phyloP scores from a whole-genome alignment of 2,888 invertebrate genomes.

The Onchidella celtica region DNA sequence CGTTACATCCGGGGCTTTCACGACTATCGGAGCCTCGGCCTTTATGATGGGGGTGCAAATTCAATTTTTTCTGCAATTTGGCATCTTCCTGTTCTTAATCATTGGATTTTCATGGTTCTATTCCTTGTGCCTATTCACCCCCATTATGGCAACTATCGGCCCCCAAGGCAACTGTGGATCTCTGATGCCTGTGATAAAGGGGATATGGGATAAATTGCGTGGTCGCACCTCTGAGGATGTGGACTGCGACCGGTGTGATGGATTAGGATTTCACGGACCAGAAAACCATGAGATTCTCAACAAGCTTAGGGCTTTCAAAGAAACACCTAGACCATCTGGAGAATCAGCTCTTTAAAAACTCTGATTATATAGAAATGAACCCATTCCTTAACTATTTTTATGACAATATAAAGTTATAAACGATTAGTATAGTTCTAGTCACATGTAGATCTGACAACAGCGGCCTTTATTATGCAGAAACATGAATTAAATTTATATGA shows the following conservation, averaged over 20 bases:
- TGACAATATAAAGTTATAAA: too few relatives aligned
- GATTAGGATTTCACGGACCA: too few relatives aligned
- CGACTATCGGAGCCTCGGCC: conserved; percentile 73
- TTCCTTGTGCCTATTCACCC: conserved; percentile 66
- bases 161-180: conserved; percentile 63
- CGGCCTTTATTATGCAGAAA: too few relatives aligned
- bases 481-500: too few relatives aligned
- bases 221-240: conserved; percentile 38
- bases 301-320: too few relatives aligned
- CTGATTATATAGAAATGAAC: too few relatives aligned
- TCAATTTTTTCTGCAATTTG: conserved; percentile 72
- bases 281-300: too few relatives aligned
- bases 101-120: conserved; percentile 74
- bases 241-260: conserved; percentile 35
- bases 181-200: conserved; percentile 50
- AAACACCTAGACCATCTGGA: too few relatives aligned
- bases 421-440: too few relatives aligned
- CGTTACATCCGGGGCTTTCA: conserved; percentile 71
- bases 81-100: conserved; percentile 73
- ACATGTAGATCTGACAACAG: too few relatives aligned
- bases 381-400: too few relatives aligned
- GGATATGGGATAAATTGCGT: conserved; percentile 33
- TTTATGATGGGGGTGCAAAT: conserved; percentile 76
- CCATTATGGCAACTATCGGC: conserved; percentile 64
- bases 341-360: too few relatives aligned